Percentiles rank a stretch among this genome's conserved stretches.
Evolutionary conservation across 2,113 vertebrate species (phyloP).

Genomic region (Myrmecobius fasciatus): DNA sequence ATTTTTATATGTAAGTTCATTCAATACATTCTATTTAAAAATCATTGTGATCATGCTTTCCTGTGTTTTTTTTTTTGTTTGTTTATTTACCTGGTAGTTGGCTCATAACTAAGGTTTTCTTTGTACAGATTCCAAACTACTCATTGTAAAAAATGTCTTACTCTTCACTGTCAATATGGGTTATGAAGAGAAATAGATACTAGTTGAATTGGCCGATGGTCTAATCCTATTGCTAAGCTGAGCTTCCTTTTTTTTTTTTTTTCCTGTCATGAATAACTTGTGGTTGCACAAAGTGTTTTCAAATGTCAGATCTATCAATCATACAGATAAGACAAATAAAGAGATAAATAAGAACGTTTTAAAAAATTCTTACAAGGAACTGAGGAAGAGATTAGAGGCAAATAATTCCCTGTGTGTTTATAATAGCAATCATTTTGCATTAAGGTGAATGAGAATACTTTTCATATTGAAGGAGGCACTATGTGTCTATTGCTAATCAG

Average conservation of each 20-base stretch:
- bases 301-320: constrained; percentile 82
- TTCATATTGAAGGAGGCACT: constrained; percentile 50
- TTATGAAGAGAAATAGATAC: constrained; percentile 82
- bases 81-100: constrained; percentile 14
- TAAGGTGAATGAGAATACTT: constrained; percentile 68
- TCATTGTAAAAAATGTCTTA: constrained; percentile 74
- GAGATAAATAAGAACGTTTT: constrained; percentile 7
- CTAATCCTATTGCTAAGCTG: constrained; percentile 84
- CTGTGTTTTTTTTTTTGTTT: not conserved
- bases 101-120: constrained; percentile 22
- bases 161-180: constrained; percentile 73
- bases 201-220: constrained; percentile 77
- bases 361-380: constrained; percentile 34
- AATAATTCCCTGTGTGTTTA: constrained; percentile 60
- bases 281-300: constrained; percentile 81
- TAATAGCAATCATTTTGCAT: constrained; percentile 69
- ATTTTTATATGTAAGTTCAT: not conserved
- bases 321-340: constrained; percentile 73
- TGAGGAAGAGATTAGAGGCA: constrained; percentile 55
- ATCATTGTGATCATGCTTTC: not conserved
- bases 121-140: constrained; percentile 75
- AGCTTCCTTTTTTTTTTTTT: constrained; percentile 82
- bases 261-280: constrained; percentile 84
- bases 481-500: not conserved
- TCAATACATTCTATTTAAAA: constrained; percentile 21